A percentile compares a stretch with the other conserved stretches of the same genome.
Conservation (phyloP, 1,140 invertebrate species). For the Marisa cornuarietis region DNA sequence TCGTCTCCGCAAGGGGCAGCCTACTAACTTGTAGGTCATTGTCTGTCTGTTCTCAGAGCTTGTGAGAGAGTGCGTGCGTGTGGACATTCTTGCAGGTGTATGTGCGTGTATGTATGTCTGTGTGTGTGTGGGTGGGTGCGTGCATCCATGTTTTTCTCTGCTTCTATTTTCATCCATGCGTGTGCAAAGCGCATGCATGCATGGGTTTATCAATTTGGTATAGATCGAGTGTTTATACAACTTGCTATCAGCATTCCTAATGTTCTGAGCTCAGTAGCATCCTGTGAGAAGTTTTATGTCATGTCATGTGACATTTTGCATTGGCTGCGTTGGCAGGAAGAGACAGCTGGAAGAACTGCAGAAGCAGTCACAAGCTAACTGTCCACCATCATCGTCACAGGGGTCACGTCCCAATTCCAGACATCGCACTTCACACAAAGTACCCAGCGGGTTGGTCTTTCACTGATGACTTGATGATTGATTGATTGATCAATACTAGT, state of each 20-base stretch:
- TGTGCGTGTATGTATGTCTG: too few species aligned
- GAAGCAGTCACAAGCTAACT: constrained; percentile 6
- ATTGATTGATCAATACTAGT: too few species aligned
- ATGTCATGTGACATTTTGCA: background rate
- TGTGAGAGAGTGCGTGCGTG: too few species aligned
- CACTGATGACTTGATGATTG: too few species aligned
- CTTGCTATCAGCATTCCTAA: too few species aligned
- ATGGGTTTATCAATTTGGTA: too few species aligned
- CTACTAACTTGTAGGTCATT: constrained; percentile 48
- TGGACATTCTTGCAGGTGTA: too few species aligned
- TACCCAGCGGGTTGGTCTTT: constrained; percentile 50
- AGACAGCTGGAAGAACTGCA: constrained; percentile 47
- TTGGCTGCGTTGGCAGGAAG: constrained; percentile 15
- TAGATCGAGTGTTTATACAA: too few species aligned
- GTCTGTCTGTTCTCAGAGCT: background rate
- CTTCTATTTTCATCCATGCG: background rate
- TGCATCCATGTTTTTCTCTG: background rate
- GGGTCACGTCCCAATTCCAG: constrained; percentile 50
- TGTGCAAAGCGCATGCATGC: too few species aligned
- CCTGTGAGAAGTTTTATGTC: too few species aligned
- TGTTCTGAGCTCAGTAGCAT: too few species aligned
- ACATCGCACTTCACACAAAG: constrained; percentile 55
- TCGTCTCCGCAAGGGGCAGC: constrained; percentile 51
- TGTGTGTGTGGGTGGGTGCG: background rate
- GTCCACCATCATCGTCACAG: background rate